These are phyloP conservation scores for Eulacestoma nigropectus DNA, from an alignment of 2,113 vertebrate species.

Conservation along the genomic window DNA sequence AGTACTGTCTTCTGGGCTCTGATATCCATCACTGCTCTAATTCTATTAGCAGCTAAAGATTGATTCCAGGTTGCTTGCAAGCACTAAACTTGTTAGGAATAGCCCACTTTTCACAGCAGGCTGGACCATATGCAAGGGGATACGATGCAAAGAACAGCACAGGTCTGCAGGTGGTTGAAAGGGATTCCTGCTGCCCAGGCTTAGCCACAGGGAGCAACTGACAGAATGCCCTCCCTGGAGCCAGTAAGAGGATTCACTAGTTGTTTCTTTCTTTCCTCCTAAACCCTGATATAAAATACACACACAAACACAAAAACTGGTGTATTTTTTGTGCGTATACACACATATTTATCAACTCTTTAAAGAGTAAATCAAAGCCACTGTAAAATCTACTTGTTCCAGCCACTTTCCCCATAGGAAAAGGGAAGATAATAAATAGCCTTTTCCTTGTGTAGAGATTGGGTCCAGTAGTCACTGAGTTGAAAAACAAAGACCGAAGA, in stretches of 20 bases:
- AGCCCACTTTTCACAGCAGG: neutral
- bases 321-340: neutral
- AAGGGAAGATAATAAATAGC: neutral
- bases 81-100: neutral
- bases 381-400: neutral
- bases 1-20: neutral
- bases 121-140: neutral
- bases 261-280: neutral
- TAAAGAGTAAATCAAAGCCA: neutral
- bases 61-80: neutral
- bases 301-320: neutral
- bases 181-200: neutral
- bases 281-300: neutral
- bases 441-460: neutral
- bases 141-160: neutral
- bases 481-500: neutral
- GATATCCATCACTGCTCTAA: neutral
- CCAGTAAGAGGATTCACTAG: neutral
- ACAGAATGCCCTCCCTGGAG: neutral
- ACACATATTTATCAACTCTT: neutral
- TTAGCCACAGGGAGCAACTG: neutral
- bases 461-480: neutral
- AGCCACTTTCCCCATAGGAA: neutral
- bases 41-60: neutral
- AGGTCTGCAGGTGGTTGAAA: neutral